Evolutionary conservation across 2,113 vertebrate species (phyloP).

Genomic region (Indri indri): DNA sequence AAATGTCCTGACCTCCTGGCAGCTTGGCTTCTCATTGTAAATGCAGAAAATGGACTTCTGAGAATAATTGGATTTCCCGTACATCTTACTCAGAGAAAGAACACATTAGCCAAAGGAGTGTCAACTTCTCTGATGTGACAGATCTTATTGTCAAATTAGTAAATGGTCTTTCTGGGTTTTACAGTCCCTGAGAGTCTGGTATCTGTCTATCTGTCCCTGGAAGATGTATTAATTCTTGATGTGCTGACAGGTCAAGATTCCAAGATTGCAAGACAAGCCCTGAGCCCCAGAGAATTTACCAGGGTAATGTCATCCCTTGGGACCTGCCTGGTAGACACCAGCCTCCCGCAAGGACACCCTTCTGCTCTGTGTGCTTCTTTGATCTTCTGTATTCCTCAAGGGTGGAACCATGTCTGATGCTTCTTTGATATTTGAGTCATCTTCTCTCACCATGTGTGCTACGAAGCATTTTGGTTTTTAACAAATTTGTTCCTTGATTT

Average conservation of each 20-base stretch:
- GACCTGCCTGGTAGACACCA: background rate
- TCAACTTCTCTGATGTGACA: background rate
- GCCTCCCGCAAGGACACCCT: background rate
- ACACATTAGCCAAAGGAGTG: background rate
- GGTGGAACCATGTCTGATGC: background rate
- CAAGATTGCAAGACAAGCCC: background rate
- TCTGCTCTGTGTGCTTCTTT: slow-evolving; percentile 44
- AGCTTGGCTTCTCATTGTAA: slow-evolving; percentile 26
- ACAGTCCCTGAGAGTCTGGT: background rate
- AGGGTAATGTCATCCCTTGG: background rate
- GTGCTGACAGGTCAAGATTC: slow-evolving; percentile 47
- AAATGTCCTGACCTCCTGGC: slow-evolving; percentile 13
- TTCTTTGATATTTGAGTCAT: slow-evolving; percentile 62
- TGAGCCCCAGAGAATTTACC: background rate
- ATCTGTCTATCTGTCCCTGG: background rate
- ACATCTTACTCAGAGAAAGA: background rate
- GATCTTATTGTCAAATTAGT: slow-evolving; percentile 50
- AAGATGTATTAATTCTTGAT: slow-evolving; percentile 16
- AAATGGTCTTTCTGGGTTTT: background rate
- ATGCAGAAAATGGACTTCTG: background rate
- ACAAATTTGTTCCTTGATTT: slow-evolving; percentile 47
- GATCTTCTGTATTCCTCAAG: slow-evolving; percentile 38
- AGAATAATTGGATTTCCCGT: background rate
- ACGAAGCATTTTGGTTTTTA: slow-evolving; percentile 54
- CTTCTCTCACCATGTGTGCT: slow-evolving; percentile 48